Conservation (phyloP, 92 coral and sea anemone species). For the Galaxea fascicularis region DNA sequence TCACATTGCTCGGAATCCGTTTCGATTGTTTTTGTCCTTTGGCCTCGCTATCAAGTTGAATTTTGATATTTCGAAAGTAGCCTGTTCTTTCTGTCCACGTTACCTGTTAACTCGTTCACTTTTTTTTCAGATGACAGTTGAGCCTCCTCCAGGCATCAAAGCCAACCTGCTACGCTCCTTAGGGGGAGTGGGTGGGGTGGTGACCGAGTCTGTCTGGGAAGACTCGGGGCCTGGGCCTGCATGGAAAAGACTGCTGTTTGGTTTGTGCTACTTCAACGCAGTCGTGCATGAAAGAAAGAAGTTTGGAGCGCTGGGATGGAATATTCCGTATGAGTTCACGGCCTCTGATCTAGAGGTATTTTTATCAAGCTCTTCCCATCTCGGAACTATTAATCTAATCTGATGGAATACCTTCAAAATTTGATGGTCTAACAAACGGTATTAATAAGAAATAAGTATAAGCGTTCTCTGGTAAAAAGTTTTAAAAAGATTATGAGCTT, state of each 20-base stretch:
- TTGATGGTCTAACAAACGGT: too few relatives aligned
- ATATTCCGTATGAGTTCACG: constrained; percentile 94
- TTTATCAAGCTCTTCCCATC: not conserved
- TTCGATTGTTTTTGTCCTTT: too few relatives aligned
- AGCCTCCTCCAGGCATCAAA: constrained; percentile 96
- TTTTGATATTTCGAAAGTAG: too few relatives aligned
- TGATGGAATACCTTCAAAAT: too few relatives aligned
- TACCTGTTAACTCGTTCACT: not conserved
- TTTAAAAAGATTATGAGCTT: too few relatives aligned
- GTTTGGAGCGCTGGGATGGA: constrained; percentile 97
- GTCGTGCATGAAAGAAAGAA: constrained; percentile 95
- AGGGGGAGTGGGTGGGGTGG: constrained; percentile 93
- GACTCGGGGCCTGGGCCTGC: constrained; percentile 93
- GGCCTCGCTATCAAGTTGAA: too few relatives aligned
- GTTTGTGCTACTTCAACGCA: constrained; percentile 94
- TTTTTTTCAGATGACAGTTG: constrained; percentile 87
- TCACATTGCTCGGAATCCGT: too few relatives aligned
- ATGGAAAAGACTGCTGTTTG: constrained; percentile 95
- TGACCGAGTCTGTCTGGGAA: constrained; percentile 87
- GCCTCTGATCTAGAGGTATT: constrained; percentile 95
- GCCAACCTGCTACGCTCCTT: constrained; percentile 93
- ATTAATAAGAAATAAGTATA: too few relatives aligned
- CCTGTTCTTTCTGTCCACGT: not conserved
- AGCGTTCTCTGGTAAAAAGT: too few relatives aligned
- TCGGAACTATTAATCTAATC: too few relatives aligned